Evolutionary conservation across 2,113 vertebrate species (phyloP), one percentile per base, ranked within the genome.

Genomic region (Calidris pygmaea): DNA sequence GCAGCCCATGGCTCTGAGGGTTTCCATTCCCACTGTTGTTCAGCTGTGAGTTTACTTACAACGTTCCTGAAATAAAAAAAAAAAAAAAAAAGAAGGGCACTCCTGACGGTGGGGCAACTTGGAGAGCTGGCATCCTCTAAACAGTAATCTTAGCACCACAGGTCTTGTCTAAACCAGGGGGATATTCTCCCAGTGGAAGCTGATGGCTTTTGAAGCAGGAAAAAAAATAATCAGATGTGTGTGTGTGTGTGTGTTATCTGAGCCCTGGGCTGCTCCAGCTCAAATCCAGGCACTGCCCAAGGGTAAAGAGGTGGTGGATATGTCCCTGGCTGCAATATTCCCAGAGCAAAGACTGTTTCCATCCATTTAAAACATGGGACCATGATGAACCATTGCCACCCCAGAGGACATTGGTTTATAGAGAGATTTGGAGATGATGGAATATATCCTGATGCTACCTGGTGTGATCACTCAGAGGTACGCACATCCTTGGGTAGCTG

Each of bases 11-110:
- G 90, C 90, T 90, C 70, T 22, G 86, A 96, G 80, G 81, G 58
- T 93, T 95, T 90, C 66, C 74, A 92, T 79, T 68, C 55, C 39
- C 80, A 22, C 84, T 89, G 91, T 35, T 92, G 34, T 76, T 96
- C 73, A 65, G 66, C 70, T 75, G 35, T 48, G 77, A 91, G 85
- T 91, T 95, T 85, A 89, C 94, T 91, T 89, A 32, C 62, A 92
- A 60, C 60, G 65, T 93, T 90, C 79, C 92, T 86, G 85, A 66
- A 75, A 86, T 6, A 21, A 47, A 6, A 21, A 18, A 20, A 20
- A 17, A 26, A 56, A 34, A 67, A 29, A 55, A 27, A 3, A 62
- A 17, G 8, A 43, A 14, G 3, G 45, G 14, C 72, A 89, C 88
- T 94, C 60, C 60, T 81, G 53, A 32, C 39, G 65, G 27, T 56